Evolutionary conservation across 2,113 vertebrate species (phyloP), one percentile per base, ranked within the genome.

Genomic region (Marmota monax): DNA sequence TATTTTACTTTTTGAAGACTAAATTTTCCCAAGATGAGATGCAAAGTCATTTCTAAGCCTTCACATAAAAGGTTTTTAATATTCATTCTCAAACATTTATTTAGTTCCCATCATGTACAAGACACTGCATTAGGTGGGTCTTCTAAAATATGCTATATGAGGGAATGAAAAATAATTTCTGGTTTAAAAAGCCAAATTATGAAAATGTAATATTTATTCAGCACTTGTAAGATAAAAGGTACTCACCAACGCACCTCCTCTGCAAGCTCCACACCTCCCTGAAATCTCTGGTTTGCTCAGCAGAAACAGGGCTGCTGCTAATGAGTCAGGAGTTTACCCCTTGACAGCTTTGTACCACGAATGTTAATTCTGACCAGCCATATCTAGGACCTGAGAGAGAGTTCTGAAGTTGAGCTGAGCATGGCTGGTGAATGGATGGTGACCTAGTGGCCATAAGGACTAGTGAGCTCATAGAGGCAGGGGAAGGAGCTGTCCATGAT

Each of bases 141-240:
- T 95, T 93, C 65, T 90, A 95, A 97, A 97, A 92, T 73, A 95
- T 22, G 74, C 74, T 76, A 32, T 73, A 48, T 5, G 20, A 97
- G 65, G 27, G n/a, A 92, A 84, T 93, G 87, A 93, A 96, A 97
- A 92, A 87, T 92, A 87, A 96, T 96, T 97, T 96, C 76, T 97
- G 87, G 80, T 80, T 92, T 97, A 95, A 97, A 97, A 97, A 94
- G 84, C 53, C 96, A 95, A 84, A 94, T 97, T 96, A 97, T 69
- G 80, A 97, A 97, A 97, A 98, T 97, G 95, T 72, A 96, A 96
- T 96, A 96, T 98, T 98, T 97, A 98, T 97, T 93, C 88, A 77
- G 96, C 82, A 88, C 87, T 93, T 93, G 84, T 93, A 93, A 97
- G 91, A 95, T 84, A 96, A 93, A 89, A 96, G 73, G 42, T 48